Percentiles rank a stretch among this genome's conserved stretches.
These are phyloP conservation scores for Rhogogaster chlorosoma DNA, from an alignment of 2,888 invertebrate genomes.

Conservation along the genomic window DNA sequence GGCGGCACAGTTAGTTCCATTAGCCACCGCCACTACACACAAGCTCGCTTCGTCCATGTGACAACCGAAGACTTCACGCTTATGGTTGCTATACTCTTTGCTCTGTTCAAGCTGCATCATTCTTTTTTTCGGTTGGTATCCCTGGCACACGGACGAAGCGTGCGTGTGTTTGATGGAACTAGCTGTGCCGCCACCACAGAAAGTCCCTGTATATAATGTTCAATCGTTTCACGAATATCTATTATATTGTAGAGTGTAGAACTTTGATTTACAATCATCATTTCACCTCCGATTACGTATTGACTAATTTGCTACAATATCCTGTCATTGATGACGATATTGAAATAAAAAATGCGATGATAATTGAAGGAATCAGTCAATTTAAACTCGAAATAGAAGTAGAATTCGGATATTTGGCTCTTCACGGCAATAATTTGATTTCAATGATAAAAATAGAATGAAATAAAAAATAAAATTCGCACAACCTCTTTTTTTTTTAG, in stretches of 20 bases:
- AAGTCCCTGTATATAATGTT: too few relatives aligned
- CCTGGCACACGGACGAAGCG: too few relatives aligned
- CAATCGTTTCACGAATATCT: not conserved
- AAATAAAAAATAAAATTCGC: slow-evolving; percentile 1
- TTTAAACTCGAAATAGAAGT: not conserved
- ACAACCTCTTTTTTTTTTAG: slow-evolving; percentile 33
- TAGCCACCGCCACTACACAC: too few relatives aligned
- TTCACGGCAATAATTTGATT: not conserved
- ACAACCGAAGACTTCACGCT: too few relatives aligned
- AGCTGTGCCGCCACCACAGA: too few relatives aligned
- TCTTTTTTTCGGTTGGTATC: too few relatives aligned
- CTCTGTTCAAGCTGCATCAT: too few relatives aligned
- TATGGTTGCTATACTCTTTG: too few relatives aligned
- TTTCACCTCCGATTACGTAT: not conserved
- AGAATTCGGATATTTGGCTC: not conserved
- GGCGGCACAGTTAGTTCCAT: too few relatives aligned
- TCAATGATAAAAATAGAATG: not conserved
- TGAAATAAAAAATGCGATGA: not conserved
- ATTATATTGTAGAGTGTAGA: not conserved
- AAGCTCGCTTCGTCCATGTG: too few relatives aligned
- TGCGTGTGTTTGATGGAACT: too few relatives aligned
- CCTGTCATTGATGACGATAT: not conserved
- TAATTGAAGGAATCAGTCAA: not conserved
- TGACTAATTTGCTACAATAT: not conserved
- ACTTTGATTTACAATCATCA: not conserved